Evolutionary conservation across 2,888 invertebrate genomes (phyloP), one percentile per base, ranked within the genome.

Genomic region (Aspidiotus destructor): DNA sequence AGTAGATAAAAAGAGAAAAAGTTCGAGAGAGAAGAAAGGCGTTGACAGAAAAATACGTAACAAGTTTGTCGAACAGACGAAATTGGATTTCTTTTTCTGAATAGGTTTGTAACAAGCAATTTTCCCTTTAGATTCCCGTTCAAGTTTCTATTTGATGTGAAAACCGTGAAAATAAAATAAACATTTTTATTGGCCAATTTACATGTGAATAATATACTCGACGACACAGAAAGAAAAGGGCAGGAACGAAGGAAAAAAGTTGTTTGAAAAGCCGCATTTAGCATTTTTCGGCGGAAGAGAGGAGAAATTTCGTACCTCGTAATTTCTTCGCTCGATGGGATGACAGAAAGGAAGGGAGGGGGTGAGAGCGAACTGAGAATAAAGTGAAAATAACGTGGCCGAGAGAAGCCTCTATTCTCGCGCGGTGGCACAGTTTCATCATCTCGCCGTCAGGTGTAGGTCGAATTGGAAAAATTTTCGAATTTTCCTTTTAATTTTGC

Each of bases 181-280:
- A 67, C 67, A 67, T 67, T 67, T 67, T 67, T 67, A 67, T 67
- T 67, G 67, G 67, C 67, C 67, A 67, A 67, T 67, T 67, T 67
- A 48, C 58, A 52, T 57, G 16, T 58, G 58, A 58, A 58, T 67
- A 67, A 67, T 67, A 55, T 54, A 28, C 28, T 28, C 28, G 42
- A 42, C 64, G 62, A 41, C 61, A 60, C 7, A 48, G 64, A 53
- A 57, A 48, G 69, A 64, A 71, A 70, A 70, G 68, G 70, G 71
- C 72, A 69, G 70, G 69, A 48, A 62, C 61, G 65, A 70, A 68
- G 62, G 54, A 65, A 71, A 70, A 70, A 62, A 65, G 62, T 67
- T 65, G 44, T 44, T 48, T 60, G 67, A 67, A 67, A 67, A 52
- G 67, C 67, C 67, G 67, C 67, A 67, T 67, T 60, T 44, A 58